Evolutionary conservation across 2,888 invertebrate genomes (phyloP).

Genomic region (Caenorhabditis drosophilae): DNA sequence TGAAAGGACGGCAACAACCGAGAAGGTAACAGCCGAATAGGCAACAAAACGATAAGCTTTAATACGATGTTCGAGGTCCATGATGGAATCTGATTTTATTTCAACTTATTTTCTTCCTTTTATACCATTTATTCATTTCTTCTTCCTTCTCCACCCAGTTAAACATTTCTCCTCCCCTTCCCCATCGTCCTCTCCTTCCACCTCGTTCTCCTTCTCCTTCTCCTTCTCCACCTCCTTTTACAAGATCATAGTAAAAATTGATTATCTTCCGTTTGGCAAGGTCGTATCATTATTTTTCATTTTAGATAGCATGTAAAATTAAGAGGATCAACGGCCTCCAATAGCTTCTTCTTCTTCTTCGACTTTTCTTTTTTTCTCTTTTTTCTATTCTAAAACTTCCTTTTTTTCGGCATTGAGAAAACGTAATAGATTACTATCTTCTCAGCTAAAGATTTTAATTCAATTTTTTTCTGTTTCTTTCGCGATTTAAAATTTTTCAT

Average conservation of each 20-base stretch:
- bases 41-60: slow-evolving; percentile 25
- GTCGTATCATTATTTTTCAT: background rate
- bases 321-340: background rate
- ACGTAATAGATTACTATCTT: background rate
- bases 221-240: background rate
- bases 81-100: background rate
- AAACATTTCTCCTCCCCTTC: background rate
- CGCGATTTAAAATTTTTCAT: too few relatives aligned
- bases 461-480: too few relatives aligned
- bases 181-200: background rate
- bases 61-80: slow-evolving; percentile 11
- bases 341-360: background rate
- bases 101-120: background rate
- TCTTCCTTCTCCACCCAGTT: background rate
- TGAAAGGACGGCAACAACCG: slow-evolving; percentile 21
- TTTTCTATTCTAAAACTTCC: background rate
- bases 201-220: background rate
- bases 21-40: slow-evolving; percentile 26
- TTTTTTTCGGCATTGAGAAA: background rate
- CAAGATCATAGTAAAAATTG: background rate
- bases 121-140: background rate
- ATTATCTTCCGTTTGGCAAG: background rate
- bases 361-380: background rate
- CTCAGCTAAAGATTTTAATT: background rate
- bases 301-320: too few relatives aligned